These are phyloP conservation scores for Chelon labrosus DNA, from an alignment of 2,797 vertebrate genomes.

Conservation along the genomic window DNA sequence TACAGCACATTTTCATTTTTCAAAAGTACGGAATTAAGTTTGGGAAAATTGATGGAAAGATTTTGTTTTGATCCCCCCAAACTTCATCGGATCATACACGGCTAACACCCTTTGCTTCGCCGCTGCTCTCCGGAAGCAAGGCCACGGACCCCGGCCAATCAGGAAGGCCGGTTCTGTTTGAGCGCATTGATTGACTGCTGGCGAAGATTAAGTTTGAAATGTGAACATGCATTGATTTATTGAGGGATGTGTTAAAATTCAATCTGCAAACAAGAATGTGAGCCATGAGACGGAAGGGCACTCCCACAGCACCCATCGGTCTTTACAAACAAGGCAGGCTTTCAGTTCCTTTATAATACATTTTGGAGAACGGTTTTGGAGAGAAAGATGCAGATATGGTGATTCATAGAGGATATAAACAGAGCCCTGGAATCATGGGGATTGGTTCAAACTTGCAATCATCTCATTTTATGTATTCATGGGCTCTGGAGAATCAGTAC, in stretches of 20 bases:
- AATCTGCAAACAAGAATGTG: constrained; percentile 12
- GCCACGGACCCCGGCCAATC: constrained; percentile 10
- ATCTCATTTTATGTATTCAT: background rate
- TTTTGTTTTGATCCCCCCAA: constrained; percentile 34
- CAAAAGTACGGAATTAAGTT: constrained; percentile 24
- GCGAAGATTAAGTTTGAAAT: constrained; percentile 46
- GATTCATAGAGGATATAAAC: background rate
- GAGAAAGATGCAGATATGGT: background rate
- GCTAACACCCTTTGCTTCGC: constrained; percentile 49
- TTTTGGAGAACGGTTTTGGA: background rate
- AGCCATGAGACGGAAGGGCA: constrained; percentile 9
- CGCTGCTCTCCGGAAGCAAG: constrained; percentile 22
- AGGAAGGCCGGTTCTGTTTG: constrained; percentile 3
- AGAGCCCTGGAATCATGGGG: background rate
- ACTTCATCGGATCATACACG: constrained; percentile 47
- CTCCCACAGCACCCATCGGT: background rate
- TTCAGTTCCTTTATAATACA: background rate
- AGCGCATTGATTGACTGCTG: constrained; percentile 41
- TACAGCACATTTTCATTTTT: constrained; percentile 20
- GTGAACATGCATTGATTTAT: constrained; percentile 53
- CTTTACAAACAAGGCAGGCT: constrained; percentile 5
- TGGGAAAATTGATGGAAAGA: constrained; percentile 19
- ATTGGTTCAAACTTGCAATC: background rate
- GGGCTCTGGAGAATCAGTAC: background rate
- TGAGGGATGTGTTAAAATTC: constrained; percentile 20